phyloP scores from a whole-genome alignment of 2,888 invertebrate species.

The Philereme transversata region DNA sequence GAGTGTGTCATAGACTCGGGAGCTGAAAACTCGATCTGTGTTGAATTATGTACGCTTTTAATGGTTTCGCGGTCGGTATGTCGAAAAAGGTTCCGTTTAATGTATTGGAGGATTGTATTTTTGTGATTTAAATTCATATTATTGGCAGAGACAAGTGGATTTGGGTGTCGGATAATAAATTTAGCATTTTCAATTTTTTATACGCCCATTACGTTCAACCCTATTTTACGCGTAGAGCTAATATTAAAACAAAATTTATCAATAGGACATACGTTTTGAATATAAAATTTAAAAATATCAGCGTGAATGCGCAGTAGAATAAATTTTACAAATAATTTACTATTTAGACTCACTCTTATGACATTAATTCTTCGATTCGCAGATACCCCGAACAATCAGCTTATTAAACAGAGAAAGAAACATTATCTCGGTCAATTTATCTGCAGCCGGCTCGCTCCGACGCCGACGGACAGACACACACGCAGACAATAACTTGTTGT shows the following conservation, averaged over 20 bases:
- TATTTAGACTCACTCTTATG: constrained; percentile 20
- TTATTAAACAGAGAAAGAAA: constrained; percentile 64
- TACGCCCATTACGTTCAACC: constrained; percentile 32
- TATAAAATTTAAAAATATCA: not conserved
- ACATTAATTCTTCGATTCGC: constrained; percentile 32
- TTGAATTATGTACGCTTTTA: constrained; percentile 78
- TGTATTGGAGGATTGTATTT: constrained; percentile 66
- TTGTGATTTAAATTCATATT: constrained; percentile 65
- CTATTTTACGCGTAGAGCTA: constrained; percentile 3
- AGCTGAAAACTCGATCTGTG: constrained; percentile 71
- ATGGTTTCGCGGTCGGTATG: constrained; percentile 66
- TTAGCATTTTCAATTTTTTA: constrained; percentile 31
- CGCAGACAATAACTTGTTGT: constrained; percentile 60
- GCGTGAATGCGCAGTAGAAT: too few species aligned
- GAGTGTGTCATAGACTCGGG: constrained; percentile 78
- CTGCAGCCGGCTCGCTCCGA: constrained; percentile 53
- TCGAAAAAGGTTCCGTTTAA: constrained; percentile 60
- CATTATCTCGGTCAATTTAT: constrained; percentile 74
- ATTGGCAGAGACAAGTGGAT: constrained; percentile 46
- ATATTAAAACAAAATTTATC: not conserved
- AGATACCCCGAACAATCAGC: constrained; percentile 47
- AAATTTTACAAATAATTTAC: constrained; percentile 2
- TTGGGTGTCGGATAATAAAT: constrained; percentile 39
- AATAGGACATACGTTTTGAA: not conserved
- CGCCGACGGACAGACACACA: constrained; percentile 53